Percentiles rank a stretch among this genome's conserved stretches.
Evolutionary conservation across 2,113 vertebrate species (phyloP).

Genomic region (Cephalopholis sonnerati): DNA sequence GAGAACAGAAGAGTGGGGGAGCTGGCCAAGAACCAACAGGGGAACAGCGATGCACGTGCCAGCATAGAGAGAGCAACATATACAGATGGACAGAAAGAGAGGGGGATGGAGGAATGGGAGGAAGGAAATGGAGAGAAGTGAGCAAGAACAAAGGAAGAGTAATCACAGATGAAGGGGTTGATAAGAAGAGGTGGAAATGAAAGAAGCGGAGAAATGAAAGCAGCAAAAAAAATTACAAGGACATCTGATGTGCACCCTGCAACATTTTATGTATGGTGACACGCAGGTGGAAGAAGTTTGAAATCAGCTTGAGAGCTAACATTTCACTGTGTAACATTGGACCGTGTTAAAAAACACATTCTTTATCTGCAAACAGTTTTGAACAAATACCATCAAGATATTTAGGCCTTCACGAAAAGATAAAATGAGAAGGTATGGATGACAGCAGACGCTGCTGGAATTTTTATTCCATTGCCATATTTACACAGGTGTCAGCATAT

Average conservation of each 20-base stretch:
- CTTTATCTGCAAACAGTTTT: background rate
- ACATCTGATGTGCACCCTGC: background rate
- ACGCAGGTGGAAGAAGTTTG: background rate
- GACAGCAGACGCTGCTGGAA: background rate
- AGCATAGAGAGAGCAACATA: constrained; percentile 58
- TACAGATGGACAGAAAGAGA: constrained; percentile 64
- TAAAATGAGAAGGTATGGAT: background rate
- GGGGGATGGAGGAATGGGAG: constrained; percentile 53
- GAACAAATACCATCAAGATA: background rate
- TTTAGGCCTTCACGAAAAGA: background rate
- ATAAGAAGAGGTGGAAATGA: constrained; percentile 13
- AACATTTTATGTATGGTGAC: background rate
- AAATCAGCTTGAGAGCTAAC: constrained; percentile 1
- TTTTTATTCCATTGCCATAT: constrained; percentile 17
- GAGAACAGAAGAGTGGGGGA: constrained; percentile 59
- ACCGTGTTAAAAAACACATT: background rate
- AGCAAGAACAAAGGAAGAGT: constrained; percentile 53
- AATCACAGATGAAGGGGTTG: constrained; percentile 42
- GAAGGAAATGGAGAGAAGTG: constrained; percentile 31
- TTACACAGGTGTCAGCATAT: constrained; percentile 16
- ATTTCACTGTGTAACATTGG: background rate
- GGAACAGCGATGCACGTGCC: constrained; percentile 65
- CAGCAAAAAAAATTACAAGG: background rate
- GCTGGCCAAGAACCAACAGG: constrained; percentile 67
- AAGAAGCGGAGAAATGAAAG: background rate